These are phyloP conservation scores for Meloidogyne floridensis DNA, from an alignment of 1,140 invertebrate species.

Conservation along the genomic window DNA sequence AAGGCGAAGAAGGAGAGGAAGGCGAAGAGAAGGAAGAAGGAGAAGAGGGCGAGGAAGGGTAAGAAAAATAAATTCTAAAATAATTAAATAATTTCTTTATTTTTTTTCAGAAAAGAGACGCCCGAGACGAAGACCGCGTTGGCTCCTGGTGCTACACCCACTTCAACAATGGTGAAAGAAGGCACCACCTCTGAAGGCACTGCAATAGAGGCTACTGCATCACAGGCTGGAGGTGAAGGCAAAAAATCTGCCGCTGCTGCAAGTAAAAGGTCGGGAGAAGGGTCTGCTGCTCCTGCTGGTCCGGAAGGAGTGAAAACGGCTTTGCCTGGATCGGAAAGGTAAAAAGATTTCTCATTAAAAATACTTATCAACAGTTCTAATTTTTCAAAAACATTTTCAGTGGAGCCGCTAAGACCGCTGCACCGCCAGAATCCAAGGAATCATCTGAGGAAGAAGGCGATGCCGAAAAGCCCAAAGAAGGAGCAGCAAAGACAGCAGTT, in stretches of 20 bases:
- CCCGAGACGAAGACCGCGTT: not conserved
- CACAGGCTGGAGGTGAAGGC: not conserved
- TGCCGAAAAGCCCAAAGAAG: not conserved
- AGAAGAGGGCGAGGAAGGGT: not conserved
- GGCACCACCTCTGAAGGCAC: not conserved
- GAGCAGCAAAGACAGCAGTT: not conserved
- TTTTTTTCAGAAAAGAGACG: not conserved
- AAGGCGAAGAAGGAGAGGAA: not conserved
- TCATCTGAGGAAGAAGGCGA: not conserved
- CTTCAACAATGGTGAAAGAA: not conserved
- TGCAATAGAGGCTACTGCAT: not conserved
- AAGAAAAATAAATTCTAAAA: not conserved
- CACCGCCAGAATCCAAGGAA: not conserved
- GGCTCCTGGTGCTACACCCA: not conserved
- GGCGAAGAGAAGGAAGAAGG: conserved; percentile 1
- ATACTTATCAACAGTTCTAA: not conserved
- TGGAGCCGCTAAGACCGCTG: not conserved
- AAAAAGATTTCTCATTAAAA: not conserved
- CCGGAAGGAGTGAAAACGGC: not conserved
- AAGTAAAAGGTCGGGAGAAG: not conserved
- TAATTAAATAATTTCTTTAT: not conserved
- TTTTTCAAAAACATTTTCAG: not conserved
- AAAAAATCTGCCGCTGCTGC: not conserved
- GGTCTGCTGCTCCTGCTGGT: not conserved
- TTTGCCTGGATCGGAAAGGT: not conserved